These are phyloP conservation scores for Heteromurus nitidus DNA, from an alignment of 2,888 invertebrate species.

Conservation along the genomic window DNA sequence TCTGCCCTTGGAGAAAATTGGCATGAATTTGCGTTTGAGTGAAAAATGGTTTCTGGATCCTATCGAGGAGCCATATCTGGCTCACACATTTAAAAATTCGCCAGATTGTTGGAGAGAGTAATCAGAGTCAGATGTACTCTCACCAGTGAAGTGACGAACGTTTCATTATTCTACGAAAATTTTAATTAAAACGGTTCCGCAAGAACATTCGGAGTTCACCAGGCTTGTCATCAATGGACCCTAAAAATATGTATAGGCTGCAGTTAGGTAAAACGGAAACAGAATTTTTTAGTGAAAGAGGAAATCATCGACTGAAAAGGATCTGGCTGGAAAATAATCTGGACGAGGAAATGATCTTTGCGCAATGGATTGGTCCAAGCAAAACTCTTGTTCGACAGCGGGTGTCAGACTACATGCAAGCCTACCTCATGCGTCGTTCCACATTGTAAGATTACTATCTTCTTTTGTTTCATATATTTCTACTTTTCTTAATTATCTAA, in stretches of 20 bases:
- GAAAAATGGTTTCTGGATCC: too few species aligned
- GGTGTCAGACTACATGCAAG: slow-evolving; percentile 65
- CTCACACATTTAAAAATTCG: too few species aligned
- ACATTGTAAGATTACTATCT: slow-evolving; percentile 23
- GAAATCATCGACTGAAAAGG: slow-evolving; percentile 50
- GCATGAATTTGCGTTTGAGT: too few species aligned
- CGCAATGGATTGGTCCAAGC: slow-evolving; percentile 61
- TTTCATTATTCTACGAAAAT: too few species aligned
- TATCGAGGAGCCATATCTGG: too few species aligned
- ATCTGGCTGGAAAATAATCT: slow-evolving; percentile 61
- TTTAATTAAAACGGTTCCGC: too few species aligned
- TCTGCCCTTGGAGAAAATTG: too few species aligned
- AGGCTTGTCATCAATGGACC: not conserved
- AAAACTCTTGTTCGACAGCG: slow-evolving; percentile 51
- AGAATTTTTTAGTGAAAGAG: slow-evolving; percentile 60
- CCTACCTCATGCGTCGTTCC: slow-evolving; percentile 37
- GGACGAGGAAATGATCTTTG: slow-evolving; percentile 65
- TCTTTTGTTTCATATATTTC: not conserved
- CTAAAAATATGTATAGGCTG: slow-evolving; percentile 30
- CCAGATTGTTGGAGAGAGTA: too few species aligned
- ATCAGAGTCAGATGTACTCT: too few species aligned
- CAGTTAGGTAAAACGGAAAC: slow-evolving; percentile 33
- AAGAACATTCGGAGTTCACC: too few species aligned
- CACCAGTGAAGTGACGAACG: too few species aligned
- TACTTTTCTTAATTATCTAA: not conserved